A percentile compares a stretch with the other conserved stretches of the same genome.
These are phyloP conservation scores for Gulo gulo DNA, from an alignment of 2,113 vertebrate genomes.

Conservation along the genomic window DNA sequence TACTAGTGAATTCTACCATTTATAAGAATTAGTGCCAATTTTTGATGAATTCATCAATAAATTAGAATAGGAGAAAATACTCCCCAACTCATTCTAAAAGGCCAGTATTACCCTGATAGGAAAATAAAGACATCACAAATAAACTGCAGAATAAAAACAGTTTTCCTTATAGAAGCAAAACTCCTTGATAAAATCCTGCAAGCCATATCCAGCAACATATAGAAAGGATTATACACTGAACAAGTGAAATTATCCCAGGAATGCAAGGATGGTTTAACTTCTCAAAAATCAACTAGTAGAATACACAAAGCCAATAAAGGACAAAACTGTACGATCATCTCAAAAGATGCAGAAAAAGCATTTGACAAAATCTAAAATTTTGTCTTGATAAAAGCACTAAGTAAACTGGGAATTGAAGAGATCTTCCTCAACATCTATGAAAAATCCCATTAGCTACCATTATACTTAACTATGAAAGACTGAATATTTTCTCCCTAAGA, in stretches of 20 bases:
- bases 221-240: neutral
- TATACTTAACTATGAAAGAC: neutral
- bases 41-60: neutral
- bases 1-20: neutral
- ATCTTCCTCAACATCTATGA: neutral
- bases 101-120: neutral
- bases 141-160: neutral
- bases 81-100: neutral
- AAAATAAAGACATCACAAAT: neutral
- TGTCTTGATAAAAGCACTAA: neutral
- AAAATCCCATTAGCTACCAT: neutral
- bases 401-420: neutral
- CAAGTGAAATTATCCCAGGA: neutral
- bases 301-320: neutral
- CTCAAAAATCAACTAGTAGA: neutral
- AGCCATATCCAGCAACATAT: neutral
- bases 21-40: neutral
- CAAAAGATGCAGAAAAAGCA: neutral
- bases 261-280: neutral
- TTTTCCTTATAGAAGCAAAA: neutral
- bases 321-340: neutral
- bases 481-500: neutral
- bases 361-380: neutral
- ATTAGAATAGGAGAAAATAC: neutral
- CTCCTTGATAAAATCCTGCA: neutral